Evolutionary conservation across 1,140 invertebrate genomes (phyloP).

Genomic region (Hyles euphorbiae): DNA sequence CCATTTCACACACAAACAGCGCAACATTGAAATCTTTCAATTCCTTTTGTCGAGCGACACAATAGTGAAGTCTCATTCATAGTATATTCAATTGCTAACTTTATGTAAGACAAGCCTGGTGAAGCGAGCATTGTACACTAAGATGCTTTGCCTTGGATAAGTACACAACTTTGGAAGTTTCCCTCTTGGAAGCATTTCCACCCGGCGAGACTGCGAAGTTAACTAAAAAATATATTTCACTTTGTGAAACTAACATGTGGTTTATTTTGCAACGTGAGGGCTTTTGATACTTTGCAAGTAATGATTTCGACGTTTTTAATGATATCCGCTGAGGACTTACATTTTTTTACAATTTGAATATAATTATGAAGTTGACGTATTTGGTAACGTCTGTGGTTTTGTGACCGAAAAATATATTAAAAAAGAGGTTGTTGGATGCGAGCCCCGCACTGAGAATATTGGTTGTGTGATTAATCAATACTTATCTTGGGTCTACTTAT

Average conservation of each 20-base stretch:
- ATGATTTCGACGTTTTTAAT: too few relatives aligned
- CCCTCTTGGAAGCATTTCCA: slow-evolving; percentile 17
- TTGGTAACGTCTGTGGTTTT: too few relatives aligned
- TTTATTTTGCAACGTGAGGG: neutral
- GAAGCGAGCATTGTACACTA: slow-evolving; percentile 17
- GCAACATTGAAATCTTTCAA: slow-evolving; percentile 12
- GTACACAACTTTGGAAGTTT: slow-evolving; percentile 21
- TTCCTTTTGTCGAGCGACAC: slow-evolving; percentile 16
- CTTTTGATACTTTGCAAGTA: neutral
- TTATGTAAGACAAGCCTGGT: slow-evolving; percentile 17
- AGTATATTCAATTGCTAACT: slow-evolving; percentile 24
- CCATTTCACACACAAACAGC: neutral
- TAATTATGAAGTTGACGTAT: too few relatives aligned
- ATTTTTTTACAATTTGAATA: too few relatives aligned
- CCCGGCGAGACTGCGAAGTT: slow-evolving; percentile 12
- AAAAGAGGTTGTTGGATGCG: too few relatives aligned
- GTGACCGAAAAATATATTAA: too few relatives aligned
- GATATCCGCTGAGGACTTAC: too few relatives aligned
- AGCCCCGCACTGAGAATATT: too few relatives aligned
- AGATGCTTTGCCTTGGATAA: slow-evolving; percentile 16
- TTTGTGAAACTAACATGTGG: neutral
- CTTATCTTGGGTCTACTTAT: too few relatives aligned
- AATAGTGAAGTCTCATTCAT: slow-evolving; percentile 17
- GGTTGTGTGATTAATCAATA: too few relatives aligned
- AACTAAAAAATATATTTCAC: slow-evolving; percentile 9